Evolutionary conservation across 2,888 invertebrate genomes (phyloP).

Genomic region (Boloria selene): DNA sequence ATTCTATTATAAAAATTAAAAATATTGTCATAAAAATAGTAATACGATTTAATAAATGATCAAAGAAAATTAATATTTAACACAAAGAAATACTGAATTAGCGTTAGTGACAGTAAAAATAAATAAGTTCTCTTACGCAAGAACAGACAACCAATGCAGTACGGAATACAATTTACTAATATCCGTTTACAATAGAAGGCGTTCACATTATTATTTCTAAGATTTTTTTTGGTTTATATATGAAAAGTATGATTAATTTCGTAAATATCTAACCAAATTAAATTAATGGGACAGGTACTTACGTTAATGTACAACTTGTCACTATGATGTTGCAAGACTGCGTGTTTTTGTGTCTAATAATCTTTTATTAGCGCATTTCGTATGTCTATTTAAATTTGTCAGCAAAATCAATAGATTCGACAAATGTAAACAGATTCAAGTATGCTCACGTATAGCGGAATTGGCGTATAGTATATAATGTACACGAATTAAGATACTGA

Average conservation of each 20-base stretch:
- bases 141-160: background rate
- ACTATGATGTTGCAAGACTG: constrained; percentile 52
- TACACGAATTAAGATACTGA: background rate
- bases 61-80: no score
- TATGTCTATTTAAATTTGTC: constrained; percentile 43
- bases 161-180: background rate
- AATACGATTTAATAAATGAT: background rate
- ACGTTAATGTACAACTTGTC: constrained; percentile 44
- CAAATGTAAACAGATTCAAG: constrained; percentile 16
- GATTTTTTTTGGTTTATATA: background rate
- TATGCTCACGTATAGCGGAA: constrained; percentile 2
- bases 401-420: constrained; percentile 36
- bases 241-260: background rate
- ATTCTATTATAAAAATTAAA: constrained; percentile 39
- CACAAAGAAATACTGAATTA: no score
- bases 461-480: background rate
- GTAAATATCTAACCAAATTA: background rate
- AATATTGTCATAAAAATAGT: background rate
- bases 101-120: no score
- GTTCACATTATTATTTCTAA: background rate
- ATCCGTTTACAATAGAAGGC: background rate
- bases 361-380: constrained; percentile 60
- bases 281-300: background rate
- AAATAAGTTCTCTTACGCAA: no score
- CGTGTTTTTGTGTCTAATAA: constrained; percentile 45